phyloP scores from a whole-genome alignment of 2,113 vertebrate species.

The Romanogobio albipinnatus region DNA sequence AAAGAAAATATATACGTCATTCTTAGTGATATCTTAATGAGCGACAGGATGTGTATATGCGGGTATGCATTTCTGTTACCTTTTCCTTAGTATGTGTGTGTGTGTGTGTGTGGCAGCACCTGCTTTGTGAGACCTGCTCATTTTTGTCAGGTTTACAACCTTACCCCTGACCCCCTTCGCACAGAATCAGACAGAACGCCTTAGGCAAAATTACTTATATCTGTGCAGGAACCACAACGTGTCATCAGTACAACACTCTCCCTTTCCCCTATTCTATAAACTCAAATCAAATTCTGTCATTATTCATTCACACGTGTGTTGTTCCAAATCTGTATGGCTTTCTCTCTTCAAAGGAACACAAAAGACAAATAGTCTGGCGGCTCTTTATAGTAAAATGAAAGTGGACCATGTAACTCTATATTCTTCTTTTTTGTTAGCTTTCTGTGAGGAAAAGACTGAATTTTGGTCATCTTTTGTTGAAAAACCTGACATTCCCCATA shows the following conservation, averaged over 20 bases:
- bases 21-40: conserved; percentile 15
- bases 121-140: conserved; percentile 60
- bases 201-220: conserved; percentile 18
- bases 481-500: neutral
- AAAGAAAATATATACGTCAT: neutral
- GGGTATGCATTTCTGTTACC: neutral
- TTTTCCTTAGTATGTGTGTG: neutral
- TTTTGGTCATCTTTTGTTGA: neutral
- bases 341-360: neutral
- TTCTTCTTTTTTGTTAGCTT: neutral
- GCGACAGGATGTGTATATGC: neutral
- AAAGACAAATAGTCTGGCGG: neutral
- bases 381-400: neutral
- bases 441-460: neutral
- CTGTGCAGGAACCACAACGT: conserved; percentile 1
- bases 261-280: neutral
- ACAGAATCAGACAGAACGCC: conserved; percentile 25
- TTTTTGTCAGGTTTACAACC: conserved; percentile 54
- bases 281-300: neutral
- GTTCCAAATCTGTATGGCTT: neutral
- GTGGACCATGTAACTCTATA: neutral
- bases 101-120: conserved; percentile 36
- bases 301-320: neutral
- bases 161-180: conserved; percentile 23
- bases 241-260: neutral